Evolutionary conservation across 2,113 vertebrate species (phyloP).

Genomic region (Mixornis gularis): DNA sequence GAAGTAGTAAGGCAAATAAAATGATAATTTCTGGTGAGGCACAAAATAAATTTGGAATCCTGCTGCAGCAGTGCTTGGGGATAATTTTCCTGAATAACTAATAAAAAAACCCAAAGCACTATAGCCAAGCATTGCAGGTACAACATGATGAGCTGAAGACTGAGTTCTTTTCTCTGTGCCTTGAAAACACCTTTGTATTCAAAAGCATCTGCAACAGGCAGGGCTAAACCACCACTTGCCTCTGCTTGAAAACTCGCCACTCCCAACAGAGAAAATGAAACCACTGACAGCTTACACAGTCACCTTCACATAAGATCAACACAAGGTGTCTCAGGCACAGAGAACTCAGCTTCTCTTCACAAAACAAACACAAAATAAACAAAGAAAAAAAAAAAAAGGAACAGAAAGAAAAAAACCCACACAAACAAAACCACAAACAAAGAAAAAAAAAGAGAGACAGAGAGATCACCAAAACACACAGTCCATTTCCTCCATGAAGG

Average conservation of each 20-base stretch:
- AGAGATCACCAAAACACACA: not conserved
- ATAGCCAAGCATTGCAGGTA: not conserved
- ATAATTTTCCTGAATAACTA: not conserved
- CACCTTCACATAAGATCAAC: not conserved
- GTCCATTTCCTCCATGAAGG: not conserved
- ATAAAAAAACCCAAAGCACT: not conserved
- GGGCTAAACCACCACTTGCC: not conserved
- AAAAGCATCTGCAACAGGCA: not conserved
- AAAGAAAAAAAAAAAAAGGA: not conserved
- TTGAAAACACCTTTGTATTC: not conserved
- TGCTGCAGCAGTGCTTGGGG: not conserved
- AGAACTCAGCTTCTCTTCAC: not conserved
- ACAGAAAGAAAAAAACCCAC: not conserved
- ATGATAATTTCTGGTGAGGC: not conserved
- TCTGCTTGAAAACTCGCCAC: not conserved
- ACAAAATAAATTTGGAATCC: not conserved
- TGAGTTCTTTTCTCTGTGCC: not conserved
- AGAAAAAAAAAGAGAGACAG: rapidly evolving
- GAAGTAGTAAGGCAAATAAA: not conserved
- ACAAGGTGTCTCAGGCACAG: not conserved
- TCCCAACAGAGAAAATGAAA: not conserved
- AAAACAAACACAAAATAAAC: not conserved
- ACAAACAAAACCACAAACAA: not conserved
- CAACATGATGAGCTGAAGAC: not conserved
- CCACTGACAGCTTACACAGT: not conserved